Evolutionary conservation across 1,140 invertebrate genomes (phyloP).

Genomic region (Polypedilum vanderplanki): DNA sequence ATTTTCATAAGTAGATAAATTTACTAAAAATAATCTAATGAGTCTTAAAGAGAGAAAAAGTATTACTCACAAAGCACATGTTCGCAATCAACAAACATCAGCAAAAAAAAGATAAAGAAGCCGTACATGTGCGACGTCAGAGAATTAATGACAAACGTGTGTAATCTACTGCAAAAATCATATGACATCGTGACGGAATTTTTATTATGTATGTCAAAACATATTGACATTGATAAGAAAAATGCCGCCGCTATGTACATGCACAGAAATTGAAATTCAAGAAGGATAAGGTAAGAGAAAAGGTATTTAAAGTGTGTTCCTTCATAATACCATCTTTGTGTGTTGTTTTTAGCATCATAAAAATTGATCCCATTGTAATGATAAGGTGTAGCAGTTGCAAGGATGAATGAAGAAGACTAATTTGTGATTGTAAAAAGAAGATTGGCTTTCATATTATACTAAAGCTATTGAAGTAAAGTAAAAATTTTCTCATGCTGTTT

Average conservation of each 20-base stretch:
- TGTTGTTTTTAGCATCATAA: neutral
- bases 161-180: conserved; percentile 24
- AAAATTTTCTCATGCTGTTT: neutral
- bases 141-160: conserved; percentile 25
- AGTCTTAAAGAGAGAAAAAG: too few relatives aligned
- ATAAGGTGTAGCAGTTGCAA: neutral
- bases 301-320: neutral
- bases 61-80: too few relatives aligned
- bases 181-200: conserved; percentile 12
- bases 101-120: too few relatives aligned
- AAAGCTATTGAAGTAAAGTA: neutral
- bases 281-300: neutral
- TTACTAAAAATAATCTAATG: too few relatives aligned
- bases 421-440: neutral
- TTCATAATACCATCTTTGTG: neutral
- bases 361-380: neutral
- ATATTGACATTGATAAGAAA: conserved; percentile 9
- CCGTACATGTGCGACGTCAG: neutral
- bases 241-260: neutral
- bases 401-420: neutral
- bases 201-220: conserved; percentile 19
- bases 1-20: too few relatives aligned
- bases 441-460: neutral
- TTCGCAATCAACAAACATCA: too few relatives aligned
- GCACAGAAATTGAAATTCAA: neutral